These are phyloP conservation scores for Aphrocallistes beatrix DNA, from an alignment of 37 sponge, comb jelly and placozoan species.

Conservation along the genomic window DNA sequence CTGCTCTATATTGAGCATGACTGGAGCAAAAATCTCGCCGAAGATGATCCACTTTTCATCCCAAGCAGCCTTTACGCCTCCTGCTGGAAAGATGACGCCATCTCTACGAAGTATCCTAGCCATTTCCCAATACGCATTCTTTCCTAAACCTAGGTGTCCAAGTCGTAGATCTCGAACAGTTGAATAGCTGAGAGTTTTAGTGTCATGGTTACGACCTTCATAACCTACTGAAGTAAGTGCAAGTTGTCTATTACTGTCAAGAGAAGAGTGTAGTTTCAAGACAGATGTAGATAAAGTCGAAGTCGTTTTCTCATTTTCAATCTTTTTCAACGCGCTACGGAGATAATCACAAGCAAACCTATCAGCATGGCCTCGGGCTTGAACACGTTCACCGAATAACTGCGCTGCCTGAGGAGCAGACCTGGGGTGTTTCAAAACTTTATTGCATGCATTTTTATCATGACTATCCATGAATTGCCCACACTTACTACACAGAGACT, in stretches of 20 bases:
- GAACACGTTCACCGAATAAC: constrained; percentile 7
- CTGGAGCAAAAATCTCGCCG: constrained; percentile 1
- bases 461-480: background rate
- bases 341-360: constrained; percentile 6
- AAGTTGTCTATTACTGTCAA: constrained; percentile 14
- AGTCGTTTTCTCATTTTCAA: background rate
- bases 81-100: background rate
- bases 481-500: background rate
- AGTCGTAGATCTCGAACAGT: constrained; percentile 1
- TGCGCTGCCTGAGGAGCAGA: background rate
- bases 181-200: background rate
- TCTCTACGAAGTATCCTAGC: background rate
- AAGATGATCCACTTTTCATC: background rate
- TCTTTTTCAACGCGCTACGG: background rate
- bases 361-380: background rate
- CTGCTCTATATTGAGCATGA: background rate
- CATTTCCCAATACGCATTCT: background rate
- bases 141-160: background rate
- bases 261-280: constrained; percentile 1
- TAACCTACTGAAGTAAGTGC: background rate
- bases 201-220: background rate
- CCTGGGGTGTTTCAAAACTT: background rate
- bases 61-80: background rate
- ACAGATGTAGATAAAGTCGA: background rate
- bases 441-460: constrained; percentile 1